These are phyloP conservation scores for Grantiella picta DNA, from an alignment of 2,113 vertebrate genomes.

Conservation along the genomic window DNA sequence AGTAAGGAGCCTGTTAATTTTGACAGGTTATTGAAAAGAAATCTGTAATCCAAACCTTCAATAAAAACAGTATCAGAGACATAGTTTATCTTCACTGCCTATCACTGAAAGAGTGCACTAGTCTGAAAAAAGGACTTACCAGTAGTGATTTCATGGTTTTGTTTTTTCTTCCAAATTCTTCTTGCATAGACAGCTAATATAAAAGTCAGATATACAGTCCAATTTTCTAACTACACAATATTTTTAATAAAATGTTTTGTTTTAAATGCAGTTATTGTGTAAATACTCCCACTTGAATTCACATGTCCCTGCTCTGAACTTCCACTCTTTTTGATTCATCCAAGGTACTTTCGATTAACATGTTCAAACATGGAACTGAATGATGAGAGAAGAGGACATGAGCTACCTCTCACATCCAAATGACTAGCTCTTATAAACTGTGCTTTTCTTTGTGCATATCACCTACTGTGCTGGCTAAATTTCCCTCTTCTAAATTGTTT, in stretches of 20 bases:
- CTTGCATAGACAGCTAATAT: background rate
- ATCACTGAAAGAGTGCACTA: background rate
- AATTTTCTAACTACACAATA: background rate
- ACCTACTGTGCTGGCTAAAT: background rate
- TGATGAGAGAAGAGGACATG: background rate
- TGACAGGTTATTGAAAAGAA: background rate
- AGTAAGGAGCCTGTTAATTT: constrained; percentile 46
- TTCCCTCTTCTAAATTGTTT: background rate
- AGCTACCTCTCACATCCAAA: background rate
- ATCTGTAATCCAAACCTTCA: constrained; percentile 6
- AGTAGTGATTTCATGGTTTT: background rate
- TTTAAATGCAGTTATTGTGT: background rate
- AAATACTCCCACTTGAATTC: background rate
- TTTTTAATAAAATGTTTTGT: background rate
- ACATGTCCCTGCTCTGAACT: background rate
- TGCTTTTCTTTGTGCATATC: background rate
- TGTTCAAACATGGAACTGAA: background rate
- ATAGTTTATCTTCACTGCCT: background rate
- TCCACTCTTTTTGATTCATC: background rate
- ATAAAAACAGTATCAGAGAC: constrained; percentile 1
- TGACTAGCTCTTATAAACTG: background rate
- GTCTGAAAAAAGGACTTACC: background rate
- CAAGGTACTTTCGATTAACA: too few species aligned
- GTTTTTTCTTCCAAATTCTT: background rate
- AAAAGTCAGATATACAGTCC: background rate